A percentile compares a stretch with the other conserved stretches of the same genome.
Conservation (phyloP, 2,888 invertebrate species). For the Netelia inedita region DNA sequence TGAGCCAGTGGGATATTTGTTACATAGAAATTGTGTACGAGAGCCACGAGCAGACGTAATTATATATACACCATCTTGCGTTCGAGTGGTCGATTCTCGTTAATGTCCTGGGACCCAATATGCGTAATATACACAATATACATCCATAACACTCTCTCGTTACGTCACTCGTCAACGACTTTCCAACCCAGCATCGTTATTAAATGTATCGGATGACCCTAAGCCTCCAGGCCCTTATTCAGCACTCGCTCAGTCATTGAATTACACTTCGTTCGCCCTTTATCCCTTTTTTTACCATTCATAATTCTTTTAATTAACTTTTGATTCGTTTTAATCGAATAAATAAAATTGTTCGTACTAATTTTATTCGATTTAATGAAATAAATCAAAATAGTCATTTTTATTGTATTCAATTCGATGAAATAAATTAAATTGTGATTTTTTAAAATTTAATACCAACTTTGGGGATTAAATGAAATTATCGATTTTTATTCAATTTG, state of each 20-base stretch:
- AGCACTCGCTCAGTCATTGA: background rate
- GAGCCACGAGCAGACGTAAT: slow-evolving; percentile 44
- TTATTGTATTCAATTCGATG: too few species aligned
- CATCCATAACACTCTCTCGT: slow-evolving; percentile 22
- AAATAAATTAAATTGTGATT: too few species aligned
- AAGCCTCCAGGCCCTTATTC: background rate
- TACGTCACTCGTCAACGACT: slow-evolving; percentile 60
- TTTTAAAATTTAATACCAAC: too few species aligned
- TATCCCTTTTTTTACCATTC: slow-evolving; percentile 47
- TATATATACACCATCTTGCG: slow-evolving; percentile 63
- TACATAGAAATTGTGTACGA: slow-evolving; percentile 56
- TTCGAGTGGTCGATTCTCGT: slow-evolving; percentile 69
- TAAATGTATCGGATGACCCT: slow-evolving; percentile 36
- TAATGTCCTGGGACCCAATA: slow-evolving; percentile 60
- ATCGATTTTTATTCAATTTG: too few species aligned
- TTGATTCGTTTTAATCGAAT: too few species aligned
- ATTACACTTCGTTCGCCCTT: slow-evolving; percentile 4
- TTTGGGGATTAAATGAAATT: too few species aligned
- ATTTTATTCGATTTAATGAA: too few species aligned
- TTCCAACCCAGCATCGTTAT: slow-evolving; percentile 34
- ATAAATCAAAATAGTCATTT: too few species aligned
- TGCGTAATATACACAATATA: slow-evolving; percentile 14
- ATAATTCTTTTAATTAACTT: slow-evolving; percentile 6
- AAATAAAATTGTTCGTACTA: too few species aligned
- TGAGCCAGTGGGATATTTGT: slow-evolving; percentile 46